phyloP scores from a whole-genome alignment of 2,888 invertebrate genomes.

The Autographa pulchrina region DNA sequence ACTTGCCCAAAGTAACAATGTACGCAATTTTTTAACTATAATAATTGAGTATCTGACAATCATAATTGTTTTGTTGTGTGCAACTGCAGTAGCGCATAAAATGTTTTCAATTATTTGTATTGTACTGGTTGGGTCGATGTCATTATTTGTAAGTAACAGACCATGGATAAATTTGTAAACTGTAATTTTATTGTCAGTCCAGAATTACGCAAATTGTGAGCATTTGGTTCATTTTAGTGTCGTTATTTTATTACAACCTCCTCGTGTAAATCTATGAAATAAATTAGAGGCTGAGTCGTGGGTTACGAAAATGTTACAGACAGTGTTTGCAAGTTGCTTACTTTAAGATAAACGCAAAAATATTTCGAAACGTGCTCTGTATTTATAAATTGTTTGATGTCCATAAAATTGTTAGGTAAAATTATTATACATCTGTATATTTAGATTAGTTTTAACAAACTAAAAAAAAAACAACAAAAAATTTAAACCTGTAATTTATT shows the following conservation, averaged over 20 bases:
- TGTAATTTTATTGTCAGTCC: constrained; percentile 35
- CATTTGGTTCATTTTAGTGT: constrained; percentile 40
- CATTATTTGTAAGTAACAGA: constrained; percentile 43
- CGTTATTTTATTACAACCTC: constrained; percentile 29
- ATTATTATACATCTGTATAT: too few relatives aligned
- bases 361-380: background rate
- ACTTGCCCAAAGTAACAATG: constrained; percentile 16
- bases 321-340: background rate
- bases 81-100: constrained; percentile 1
- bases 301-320: constrained; percentile 17
- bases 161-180: constrained; percentile 38
- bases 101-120: constrained; percentile 32
- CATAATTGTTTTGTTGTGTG: constrained; percentile 10
- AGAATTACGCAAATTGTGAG: constrained; percentile 34
- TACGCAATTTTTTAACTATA: constrained; percentile 16
- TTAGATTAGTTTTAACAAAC: too few relatives aligned
- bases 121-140: constrained; percentile 22
- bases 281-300: constrained; percentile 7
- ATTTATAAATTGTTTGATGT: background rate
- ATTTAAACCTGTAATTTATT: too few relatives aligned
- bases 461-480: too few relatives aligned
- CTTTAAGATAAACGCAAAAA: background rate
- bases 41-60: constrained; percentile 16
- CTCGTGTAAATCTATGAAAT: constrained; percentile 33
- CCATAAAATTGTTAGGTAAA: background rate